These are phyloP conservation scores for Crenuchus spilurus DNA, from an alignment of 2,797 vertebrate species.

Conservation along the genomic window DNA sequence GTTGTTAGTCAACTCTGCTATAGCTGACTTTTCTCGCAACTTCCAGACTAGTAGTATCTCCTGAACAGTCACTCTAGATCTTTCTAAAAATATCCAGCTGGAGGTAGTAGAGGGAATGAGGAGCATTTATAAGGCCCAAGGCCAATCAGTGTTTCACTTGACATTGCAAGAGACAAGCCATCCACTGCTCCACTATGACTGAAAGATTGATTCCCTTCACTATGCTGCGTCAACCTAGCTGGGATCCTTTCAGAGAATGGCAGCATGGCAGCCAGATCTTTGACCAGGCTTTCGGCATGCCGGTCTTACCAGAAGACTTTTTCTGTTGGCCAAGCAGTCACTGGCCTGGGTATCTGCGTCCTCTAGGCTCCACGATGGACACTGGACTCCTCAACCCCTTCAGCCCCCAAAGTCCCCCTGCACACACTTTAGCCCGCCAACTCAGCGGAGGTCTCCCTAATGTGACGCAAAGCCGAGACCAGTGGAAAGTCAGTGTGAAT, in stretches of 20 bases:
- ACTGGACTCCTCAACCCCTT: neutral
- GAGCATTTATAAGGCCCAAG: conserved; percentile 48
- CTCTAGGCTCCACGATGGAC: neutral
- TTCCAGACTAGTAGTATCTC: neutral
- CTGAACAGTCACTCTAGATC: conserved; percentile 11
- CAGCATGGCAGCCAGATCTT: conserved; percentile 74
- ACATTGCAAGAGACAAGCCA: neutral
- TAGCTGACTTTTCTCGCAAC: neutral
- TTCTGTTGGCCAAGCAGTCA: neutral
- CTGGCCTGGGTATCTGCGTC: neutral
- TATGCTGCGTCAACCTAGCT: conserved; percentile 80
- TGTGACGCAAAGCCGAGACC: neutral
- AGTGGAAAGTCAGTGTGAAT: neutral
- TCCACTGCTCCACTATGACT: conserved; percentile 20
- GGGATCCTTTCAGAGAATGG: conserved; percentile 82
- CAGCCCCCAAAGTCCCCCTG: neutral
- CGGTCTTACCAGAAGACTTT: neutral
- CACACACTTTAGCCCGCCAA: neutral
- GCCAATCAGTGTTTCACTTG: neutral
- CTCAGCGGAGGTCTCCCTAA: neutral
- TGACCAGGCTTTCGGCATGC: neutral
- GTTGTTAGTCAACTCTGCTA: neutral
- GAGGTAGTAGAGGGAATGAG: neutral
- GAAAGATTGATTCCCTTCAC: conserved; percentile 75
- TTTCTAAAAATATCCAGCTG: conserved; percentile 48